These are phyloP conservation scores for Tangara arthus DNA, from an alignment of 2,797 vertebrate genomes.

Conservation along the genomic window DNA sequence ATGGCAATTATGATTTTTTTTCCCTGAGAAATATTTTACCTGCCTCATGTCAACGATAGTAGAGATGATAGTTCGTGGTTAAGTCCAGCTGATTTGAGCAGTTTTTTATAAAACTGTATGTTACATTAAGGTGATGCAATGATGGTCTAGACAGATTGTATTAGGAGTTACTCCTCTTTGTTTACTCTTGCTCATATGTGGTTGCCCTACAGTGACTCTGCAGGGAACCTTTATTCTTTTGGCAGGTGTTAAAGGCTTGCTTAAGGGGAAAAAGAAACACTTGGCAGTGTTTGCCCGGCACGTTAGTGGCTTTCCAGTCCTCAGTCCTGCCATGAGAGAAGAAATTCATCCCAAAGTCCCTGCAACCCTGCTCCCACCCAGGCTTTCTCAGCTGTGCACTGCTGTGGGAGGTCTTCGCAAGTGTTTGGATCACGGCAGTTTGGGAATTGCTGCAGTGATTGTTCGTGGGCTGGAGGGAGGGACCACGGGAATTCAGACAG, in stretches of 20 bases:
- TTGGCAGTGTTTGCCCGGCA: neutral
- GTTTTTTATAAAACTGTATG: neutral
- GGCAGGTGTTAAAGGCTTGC: neutral
- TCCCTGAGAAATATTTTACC: neutral
- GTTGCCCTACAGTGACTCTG: neutral
- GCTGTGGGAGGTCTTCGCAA: neutral
- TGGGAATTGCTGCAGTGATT: neutral
- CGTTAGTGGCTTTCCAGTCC: neutral
- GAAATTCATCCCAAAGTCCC: neutral
- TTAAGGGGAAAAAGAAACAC: neutral
- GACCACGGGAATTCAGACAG: neutral
- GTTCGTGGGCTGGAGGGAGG: neutral
- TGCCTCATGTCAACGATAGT: neutral
- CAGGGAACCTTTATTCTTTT: neutral
- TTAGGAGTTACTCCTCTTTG: neutral
- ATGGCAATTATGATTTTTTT: neutral
- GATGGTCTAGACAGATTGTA: neutral
- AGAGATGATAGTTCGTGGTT: neutral
- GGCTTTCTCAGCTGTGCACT: neutral
- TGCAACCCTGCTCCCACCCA: neutral
- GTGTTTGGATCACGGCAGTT: rapidly evolving
- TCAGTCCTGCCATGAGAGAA: neutral
- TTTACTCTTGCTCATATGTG: neutral
- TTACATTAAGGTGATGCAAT: neutral
- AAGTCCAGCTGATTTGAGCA: neutral